Percentiles rank a stretch among this genome's conserved stretches.
These are phyloP conservation scores for Nesoenas mayeri DNA, from an alignment of 2,113 vertebrate species.

Conservation along the genomic window DNA sequence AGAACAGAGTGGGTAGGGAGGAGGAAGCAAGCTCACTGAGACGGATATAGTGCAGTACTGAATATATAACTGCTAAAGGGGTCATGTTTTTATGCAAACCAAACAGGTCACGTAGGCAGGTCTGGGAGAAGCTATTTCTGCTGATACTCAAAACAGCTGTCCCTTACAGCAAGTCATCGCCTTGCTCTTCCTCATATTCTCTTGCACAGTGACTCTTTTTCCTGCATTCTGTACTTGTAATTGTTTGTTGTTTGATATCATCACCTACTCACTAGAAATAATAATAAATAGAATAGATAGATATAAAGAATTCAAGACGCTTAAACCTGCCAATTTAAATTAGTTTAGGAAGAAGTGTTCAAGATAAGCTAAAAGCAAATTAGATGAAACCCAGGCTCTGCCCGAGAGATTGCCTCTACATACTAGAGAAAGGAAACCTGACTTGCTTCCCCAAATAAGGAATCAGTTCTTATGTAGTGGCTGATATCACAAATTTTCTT, in stretches of 20 bases:
- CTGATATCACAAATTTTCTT: neutral
- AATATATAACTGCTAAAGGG: neutral
- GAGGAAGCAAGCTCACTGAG: neutral
- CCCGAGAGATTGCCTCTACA: neutral
- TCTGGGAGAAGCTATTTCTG: neutral
- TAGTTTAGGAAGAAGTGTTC: neutral
- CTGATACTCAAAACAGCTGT: neutral
- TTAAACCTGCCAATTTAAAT: neutral
- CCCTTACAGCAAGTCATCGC: neutral
- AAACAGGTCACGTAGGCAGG: neutral
- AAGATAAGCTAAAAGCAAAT: neutral
- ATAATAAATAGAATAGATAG: neutral
- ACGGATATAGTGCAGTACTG: neutral
- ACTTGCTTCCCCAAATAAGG: neutral
- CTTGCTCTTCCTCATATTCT: neutral
- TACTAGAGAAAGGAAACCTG: neutral
- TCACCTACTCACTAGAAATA: neutral
- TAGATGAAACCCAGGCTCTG: neutral
- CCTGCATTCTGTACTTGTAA: neutral
- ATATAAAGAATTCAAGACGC: neutral
- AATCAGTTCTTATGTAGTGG: neutral
- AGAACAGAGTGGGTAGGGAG: constrained; percentile 1
- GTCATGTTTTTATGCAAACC: neutral
- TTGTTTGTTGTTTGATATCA: neutral
- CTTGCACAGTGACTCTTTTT: neutral